A percentile compares a stretch with the other conserved stretches of the same genome.
Conservation (phyloP, 2,888 invertebrate genomes). For the Agrochola macilenta region DNA sequence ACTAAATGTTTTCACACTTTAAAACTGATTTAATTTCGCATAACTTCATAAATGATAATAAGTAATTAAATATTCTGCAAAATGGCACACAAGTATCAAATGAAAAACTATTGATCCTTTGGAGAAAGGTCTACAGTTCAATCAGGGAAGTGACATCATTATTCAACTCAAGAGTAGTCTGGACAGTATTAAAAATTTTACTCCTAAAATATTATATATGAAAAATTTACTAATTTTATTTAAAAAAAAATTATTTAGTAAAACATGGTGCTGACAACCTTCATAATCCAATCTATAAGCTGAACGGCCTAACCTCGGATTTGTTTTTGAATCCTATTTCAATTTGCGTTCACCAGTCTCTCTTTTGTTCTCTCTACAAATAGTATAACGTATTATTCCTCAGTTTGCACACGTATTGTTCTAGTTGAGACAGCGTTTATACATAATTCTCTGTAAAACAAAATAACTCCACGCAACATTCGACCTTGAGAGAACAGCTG, state of each 20-base stretch:
- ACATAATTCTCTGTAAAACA: slow-evolving; percentile 58
- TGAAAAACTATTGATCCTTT: neutral
- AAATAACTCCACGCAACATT: slow-evolving; percentile 73
- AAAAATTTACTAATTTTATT: no score
- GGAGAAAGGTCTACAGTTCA: neutral
- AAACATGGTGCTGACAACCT: slow-evolving; percentile 37
- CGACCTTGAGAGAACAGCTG: slow-evolving; percentile 74
- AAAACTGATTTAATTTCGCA: neutral
- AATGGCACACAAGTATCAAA: neutral
- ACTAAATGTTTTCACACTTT: slow-evolving; percentile 1
- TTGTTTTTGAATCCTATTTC: slow-evolving; percentile 55
- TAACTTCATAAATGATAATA: neutral
- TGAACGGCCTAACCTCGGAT: slow-evolving; percentile 52
- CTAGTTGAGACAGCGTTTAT: slow-evolving; percentile 59
- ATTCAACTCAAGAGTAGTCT: neutral
- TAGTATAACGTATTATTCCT: slow-evolving; percentile 43
- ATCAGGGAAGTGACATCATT: neutral
- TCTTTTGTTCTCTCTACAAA: slow-evolving; percentile 55
- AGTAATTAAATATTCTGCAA: neutral
- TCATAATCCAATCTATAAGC: slow-evolving; percentile 36
- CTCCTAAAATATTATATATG: neutral
- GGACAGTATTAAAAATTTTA: neutral
- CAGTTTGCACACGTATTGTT: slow-evolving; percentile 69
- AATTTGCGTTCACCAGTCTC: slow-evolving; percentile 36
- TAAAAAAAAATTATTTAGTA: no score